Conservation (phyloP, 2,888 invertebrate species). For the Iphiclides podalirius region DNA sequence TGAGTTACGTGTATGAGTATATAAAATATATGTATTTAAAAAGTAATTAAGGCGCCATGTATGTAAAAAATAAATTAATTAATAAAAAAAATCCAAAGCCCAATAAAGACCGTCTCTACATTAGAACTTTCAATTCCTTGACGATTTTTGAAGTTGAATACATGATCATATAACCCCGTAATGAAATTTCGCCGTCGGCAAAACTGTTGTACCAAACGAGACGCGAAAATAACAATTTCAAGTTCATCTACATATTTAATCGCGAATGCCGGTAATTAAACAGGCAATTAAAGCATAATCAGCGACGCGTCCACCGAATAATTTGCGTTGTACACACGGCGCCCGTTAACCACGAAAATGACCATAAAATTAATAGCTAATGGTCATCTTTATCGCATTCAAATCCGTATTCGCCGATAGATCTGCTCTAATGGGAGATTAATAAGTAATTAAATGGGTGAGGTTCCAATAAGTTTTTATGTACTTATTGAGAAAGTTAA, state of each 20-base stretch:
- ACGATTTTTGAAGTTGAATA: too few relatives aligned
- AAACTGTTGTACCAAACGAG: slow-evolving; percentile 1
- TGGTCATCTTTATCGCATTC: slow-evolving; percentile 47
- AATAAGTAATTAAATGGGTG: slow-evolving; percentile 10
- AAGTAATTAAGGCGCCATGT: too few relatives aligned
- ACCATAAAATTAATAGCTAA: slow-evolving; percentile 46
- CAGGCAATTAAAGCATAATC: slow-evolving; percentile 14
- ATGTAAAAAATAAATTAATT: too few relatives aligned
- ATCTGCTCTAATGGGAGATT: slow-evolving; percentile 2
- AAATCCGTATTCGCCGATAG: slow-evolving; percentile 27
- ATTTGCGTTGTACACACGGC: slow-evolving; percentile 12
- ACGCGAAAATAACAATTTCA: slow-evolving; percentile 8
- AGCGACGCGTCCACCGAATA: slow-evolving; percentile 12
- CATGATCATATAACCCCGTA: too few relatives aligned
- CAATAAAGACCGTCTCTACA: too few relatives aligned
- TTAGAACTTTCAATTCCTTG: too few relatives aligned
- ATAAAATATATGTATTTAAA: too few relatives aligned
- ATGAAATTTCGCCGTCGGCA: slow-evolving; percentile 23
- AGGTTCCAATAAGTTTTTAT: background rate
- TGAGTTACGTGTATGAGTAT: too few relatives aligned
- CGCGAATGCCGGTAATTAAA: slow-evolving; percentile 17
- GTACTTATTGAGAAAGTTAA: background rate
- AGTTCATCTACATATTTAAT: slow-evolving; percentile 18
- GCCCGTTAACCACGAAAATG: slow-evolving; percentile 26
- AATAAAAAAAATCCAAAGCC: too few relatives aligned